These are phyloP conservation scores for Blastobasis lacticolella DNA, from an alignment of 2,888 invertebrate species.

Conservation along the genomic window DNA sequence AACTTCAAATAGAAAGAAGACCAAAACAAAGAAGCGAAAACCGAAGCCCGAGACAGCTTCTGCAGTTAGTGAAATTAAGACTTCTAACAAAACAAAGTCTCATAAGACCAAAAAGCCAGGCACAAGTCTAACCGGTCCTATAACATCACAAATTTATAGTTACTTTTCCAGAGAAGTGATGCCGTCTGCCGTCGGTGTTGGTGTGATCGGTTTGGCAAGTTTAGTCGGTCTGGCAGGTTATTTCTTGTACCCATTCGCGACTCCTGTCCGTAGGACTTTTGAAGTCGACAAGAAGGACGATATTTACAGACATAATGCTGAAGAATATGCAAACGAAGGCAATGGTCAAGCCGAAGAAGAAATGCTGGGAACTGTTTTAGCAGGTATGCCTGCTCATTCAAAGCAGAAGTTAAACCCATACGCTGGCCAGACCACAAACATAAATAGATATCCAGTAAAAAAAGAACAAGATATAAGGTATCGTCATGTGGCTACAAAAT, in stretches of 20 bases:
- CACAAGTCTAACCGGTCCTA: slow-evolving; percentile 62
- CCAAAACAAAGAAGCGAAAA: slow-evolving; percentile 76
- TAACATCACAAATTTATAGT: slow-evolving; percentile 83
- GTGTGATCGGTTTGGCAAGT: slow-evolving; percentile 82
- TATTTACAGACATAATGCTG: slow-evolving; percentile 78
- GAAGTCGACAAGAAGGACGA: slow-evolving; percentile 78
- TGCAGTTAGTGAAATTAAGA: slow-evolving; percentile 51
- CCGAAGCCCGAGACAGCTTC: slow-evolving; percentile 52
- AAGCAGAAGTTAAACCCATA: slow-evolving; percentile 63
- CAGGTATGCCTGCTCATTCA: slow-evolving; percentile 77
- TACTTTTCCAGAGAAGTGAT: slow-evolving; percentile 86
- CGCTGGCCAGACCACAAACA: slow-evolving; percentile 50
- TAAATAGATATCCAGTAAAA: slow-evolving; percentile 52
- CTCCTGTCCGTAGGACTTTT: slow-evolving; percentile 78
- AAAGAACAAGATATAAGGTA: slow-evolving; percentile 65
- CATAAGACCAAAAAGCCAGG: slow-evolving; percentile 59
- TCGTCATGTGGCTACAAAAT: slow-evolving; percentile 52
- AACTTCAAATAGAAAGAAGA: slow-evolving; percentile 62
- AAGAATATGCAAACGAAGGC: slow-evolving; percentile 77
- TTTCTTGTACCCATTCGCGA: slow-evolving; percentile 83
- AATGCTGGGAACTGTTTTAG: slow-evolving; percentile 82
- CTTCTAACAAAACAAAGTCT: slow-evolving; percentile 71
- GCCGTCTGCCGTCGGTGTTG: slow-evolving; percentile 86
- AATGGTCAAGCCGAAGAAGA: slow-evolving; percentile 85
- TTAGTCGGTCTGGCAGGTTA: slow-evolving; percentile 84